Base-by-base conservation (phyloP, 2,797 vertebrate genomes). In the Eremophila alpestris region DNA sequence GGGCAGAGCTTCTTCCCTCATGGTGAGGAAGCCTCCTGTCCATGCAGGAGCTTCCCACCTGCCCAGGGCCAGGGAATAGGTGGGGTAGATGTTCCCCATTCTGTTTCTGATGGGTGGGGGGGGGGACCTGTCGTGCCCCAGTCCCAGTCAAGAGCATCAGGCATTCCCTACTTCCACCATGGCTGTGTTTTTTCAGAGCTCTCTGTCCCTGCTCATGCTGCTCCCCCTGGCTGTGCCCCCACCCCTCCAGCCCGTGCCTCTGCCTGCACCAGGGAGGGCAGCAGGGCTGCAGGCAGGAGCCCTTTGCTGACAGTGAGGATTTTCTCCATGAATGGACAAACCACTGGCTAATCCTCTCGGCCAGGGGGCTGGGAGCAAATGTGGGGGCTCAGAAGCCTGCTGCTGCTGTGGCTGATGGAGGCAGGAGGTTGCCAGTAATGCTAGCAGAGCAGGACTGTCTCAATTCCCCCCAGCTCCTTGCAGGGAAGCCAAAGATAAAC, bases 241-340 rank as follows among this genome's bases (percentile, higher is more conserved):
- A 34, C 10, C 43, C 55, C 59, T 43, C 14, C 5, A 5, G 48
- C 46, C 40, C 4, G 0, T 63, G 56, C 52, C 63, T 2, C 2
- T 15, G 17, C 48, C 3, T 36, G 45, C 45, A 5, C 36, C 8
- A 38, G 48, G 29, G 16, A 59, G 71, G 68, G 46, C 19, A 24
- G 55, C 79, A 18, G 65, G 65, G 68, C 70, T 89, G 81, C 2
- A 1, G 76, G 65, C 79, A 64, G 89, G 54, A 64, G 63, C 67
- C 77, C 80, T 93, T 62, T 95, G 95, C 96, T 97, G 96, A 96
- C 90, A 17, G 60, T 0, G 17, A 59, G 62, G 20, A 88, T 95
- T 95, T 94, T 84, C 85, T 85, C 51, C 49, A 23, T 87, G 91
- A 94, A 49, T 63, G 67, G 79, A 91, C 79, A 78, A 95, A 75